Percentiles rank a stretch among this genome's conserved stretches.
These are phyloP conservation scores for Halictus quadricinctus DNA, from an alignment of 2,888 invertebrate species.

Conservation along the genomic window DNA sequence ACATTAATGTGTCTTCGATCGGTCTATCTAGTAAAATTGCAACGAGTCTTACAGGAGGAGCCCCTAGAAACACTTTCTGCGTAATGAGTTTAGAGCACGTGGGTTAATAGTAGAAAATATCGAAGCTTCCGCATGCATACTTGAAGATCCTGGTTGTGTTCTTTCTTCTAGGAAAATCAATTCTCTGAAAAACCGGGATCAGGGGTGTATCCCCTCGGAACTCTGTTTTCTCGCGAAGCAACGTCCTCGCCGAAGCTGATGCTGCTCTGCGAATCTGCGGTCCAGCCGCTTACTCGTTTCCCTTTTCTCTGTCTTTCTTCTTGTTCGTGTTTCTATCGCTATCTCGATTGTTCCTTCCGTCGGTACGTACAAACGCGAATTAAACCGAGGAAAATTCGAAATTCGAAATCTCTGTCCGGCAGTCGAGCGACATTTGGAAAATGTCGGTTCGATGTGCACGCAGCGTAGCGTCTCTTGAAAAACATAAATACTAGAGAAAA, in stretches of 20 bases:
- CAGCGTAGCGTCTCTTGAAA: neutral
- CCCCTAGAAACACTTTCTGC: constrained; percentile 10
- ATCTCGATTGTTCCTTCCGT: constrained; percentile 25
- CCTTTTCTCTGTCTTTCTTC: neutral
- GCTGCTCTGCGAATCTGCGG: constrained; percentile 31
- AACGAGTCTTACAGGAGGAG: constrained; percentile 1
- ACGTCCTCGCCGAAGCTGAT: constrained; percentile 32
- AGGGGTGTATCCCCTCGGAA: constrained; percentile 12
- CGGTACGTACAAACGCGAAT: constrained; percentile 11
- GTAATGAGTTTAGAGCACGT: constrained; percentile 9
- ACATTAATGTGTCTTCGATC: constrained; percentile 4
- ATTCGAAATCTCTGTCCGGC: neutral
- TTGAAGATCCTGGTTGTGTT: neutral
- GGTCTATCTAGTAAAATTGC: constrained; percentile 3
- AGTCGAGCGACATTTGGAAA: neutral
- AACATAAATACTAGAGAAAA: neutral
- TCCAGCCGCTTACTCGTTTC: constrained; percentile 46
- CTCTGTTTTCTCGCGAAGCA: neutral
- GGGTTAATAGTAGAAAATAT: constrained; percentile 20
- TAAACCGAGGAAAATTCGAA: constrained; percentile 3
- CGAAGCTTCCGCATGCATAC: constrained; percentile 23
- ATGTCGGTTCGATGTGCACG: neutral
- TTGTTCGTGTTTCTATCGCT: constrained; percentile 23
- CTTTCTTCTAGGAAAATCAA: constrained; percentile 27
- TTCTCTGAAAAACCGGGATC: constrained; percentile 18